Evolutionary conservation across 2,113 vertebrate species (phyloP), one percentile per base, ranked within the genome.

Genomic region (Formicarius rufipectus): DNA sequence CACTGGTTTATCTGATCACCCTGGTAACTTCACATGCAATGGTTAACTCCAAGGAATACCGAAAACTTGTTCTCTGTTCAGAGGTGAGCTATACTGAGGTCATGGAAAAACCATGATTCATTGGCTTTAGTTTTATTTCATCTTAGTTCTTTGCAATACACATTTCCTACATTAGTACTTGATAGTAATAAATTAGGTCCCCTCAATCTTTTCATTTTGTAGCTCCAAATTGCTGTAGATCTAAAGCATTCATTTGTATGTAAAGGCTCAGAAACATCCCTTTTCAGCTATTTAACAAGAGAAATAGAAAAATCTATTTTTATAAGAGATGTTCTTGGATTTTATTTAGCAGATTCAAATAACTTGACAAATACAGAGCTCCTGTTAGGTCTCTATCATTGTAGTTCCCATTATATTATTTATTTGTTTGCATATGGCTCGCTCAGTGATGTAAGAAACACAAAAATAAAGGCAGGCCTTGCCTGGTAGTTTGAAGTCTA

Each of bases 311-410:
- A 69, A 90, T 21, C 3, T 59, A 16, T 76, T 86, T 96, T 87
- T 94, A 2, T 49, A 77, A 59, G 53, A 90, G 31, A 31, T 66
- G 49, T 94, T 92, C 45, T 55, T 63, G 27, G 56, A 45, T 93
- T 96, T 96, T 93, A 39, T 89, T 84, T 77, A 72, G 60, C 60
- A 89, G 50, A 94, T 87, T 90, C 33, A 81, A 91, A 74, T 71
- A 89, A 89, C 22, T 67, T 89, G 37, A 93, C 80, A 87, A 92
- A 84, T 84, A 55, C 12, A 84, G 73, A 81, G 47, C 60, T 87
- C 27, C 23, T 60, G 9, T 75, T 90, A 87, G 59, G 27, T 77
- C 68, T 84, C 30, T 84, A 2, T 88, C 90, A 71, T 44, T 75
- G 35, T 69, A 67, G 33, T 86, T 62, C 40, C 89, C 30, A 52